These are phyloP conservation scores for Tiaroga cobitis DNA, from an alignment of 2,797 vertebrate genomes.

Conservation along the genomic window DNA sequence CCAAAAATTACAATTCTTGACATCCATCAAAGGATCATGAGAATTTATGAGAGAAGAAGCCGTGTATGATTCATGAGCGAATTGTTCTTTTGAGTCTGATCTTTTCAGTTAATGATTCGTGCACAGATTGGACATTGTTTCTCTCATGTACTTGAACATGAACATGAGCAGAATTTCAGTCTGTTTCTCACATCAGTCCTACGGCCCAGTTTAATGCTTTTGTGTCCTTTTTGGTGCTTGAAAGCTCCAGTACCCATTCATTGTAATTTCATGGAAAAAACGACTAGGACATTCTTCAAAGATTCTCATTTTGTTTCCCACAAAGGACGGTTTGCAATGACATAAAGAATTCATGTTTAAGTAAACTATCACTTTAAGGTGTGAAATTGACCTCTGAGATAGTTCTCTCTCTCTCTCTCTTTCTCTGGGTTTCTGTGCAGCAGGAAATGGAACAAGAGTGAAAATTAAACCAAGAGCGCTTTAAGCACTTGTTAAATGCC, in stretches of 20 bases:
- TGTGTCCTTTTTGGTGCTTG: not conserved
- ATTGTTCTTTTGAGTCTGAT: not conserved
- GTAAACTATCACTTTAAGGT: not conserved
- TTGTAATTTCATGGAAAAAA: not conserved
- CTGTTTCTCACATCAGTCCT: not conserved
- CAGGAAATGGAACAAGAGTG: slow-evolving; percentile 25
- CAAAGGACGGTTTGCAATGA: not conserved
- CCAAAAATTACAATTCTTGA: not conserved
- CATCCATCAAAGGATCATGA: not conserved
- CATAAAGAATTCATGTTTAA: not conserved
- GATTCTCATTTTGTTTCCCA: not conserved
- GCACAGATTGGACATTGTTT: not conserved
- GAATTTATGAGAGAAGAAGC: not conserved
- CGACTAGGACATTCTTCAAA: not conserved
- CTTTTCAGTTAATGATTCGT: not conserved
- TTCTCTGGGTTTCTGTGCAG: slow-evolving; percentile 2
- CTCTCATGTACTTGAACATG: not conserved
- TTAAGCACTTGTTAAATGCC: slow-evolving; percentile 47
- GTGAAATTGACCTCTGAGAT: slow-evolving; percentile 16
- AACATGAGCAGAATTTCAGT: not conserved
- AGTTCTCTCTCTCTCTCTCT: not conserved
- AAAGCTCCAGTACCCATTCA: not conserved
- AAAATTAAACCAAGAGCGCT: slow-evolving; percentile 39
- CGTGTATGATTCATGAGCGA: too few relatives aligned
- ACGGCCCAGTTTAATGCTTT: too few relatives aligned